Evolutionary conservation across 2,797 vertebrate genomes (phyloP).

Genomic region (Rhinichthys osculus): DNA sequence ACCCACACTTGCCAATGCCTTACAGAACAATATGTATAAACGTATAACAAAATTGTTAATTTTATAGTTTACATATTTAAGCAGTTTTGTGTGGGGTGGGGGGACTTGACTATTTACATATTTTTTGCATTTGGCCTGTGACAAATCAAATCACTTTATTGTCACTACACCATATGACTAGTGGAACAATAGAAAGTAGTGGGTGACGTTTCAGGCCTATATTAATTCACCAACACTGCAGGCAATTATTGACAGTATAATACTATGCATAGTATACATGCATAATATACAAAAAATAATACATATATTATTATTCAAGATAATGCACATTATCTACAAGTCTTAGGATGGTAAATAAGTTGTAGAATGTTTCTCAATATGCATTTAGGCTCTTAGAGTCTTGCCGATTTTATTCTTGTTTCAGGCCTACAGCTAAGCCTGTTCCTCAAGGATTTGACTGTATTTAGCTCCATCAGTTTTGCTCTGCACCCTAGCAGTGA

Average conservation of each 20-base stretch:
- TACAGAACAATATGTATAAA: too few species aligned
- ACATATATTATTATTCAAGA: neutral
- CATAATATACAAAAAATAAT: neutral
- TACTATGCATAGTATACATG: neutral
- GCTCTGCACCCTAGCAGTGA: constrained; percentile 27
- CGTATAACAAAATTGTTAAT: neutral
- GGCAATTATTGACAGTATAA: neutral
- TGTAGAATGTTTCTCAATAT: neutral
- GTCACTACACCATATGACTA: neutral
- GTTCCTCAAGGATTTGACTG: constrained; percentile 35
- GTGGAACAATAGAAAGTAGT: neutral
- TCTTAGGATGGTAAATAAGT: neutral
- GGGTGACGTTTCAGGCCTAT: neutral
- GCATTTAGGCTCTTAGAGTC: neutral
- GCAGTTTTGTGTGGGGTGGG: neutral
- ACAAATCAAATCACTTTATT: neutral
- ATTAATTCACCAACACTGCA: neutral
- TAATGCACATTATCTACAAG: neutral
- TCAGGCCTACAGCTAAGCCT: constrained; percentile 23
- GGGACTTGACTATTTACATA: neutral
- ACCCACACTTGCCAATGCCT: too few species aligned
- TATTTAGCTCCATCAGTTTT: constrained; percentile 38
- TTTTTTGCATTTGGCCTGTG: neutral
- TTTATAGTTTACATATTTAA: neutral
- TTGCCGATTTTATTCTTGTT: neutral